A percentile compares a stretch with the other conserved stretches of the same genome.
These are phyloP conservation scores for Drosophila novamexicana DNA, from an alignment of 1,140 invertebrate genomes.

Conservation along the genomic window DNA sequence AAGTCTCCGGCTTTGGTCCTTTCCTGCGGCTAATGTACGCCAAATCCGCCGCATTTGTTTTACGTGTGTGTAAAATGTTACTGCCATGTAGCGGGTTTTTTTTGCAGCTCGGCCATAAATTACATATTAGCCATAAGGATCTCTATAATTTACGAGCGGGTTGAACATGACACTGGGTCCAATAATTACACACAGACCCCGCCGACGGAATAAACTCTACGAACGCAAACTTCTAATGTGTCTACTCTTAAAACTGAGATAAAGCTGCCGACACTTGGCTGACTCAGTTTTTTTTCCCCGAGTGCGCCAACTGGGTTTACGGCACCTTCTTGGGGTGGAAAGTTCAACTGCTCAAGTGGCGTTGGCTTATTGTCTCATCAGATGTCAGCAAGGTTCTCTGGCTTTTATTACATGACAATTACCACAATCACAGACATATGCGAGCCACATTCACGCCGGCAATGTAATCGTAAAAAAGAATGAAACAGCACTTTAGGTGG, in stretches of 20 bases:
- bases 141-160: conserved; percentile 80
- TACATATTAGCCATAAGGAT: conserved; percentile 81
- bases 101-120: conserved; percentile 66
- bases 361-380: conserved; percentile 36
- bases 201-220: no score
- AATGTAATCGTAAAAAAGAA: conserved; percentile 63
- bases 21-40: conserved; percentile 63
- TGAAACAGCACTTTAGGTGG: conserved; percentile 63
- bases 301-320: neutral
- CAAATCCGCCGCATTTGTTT: conserved; percentile 76
- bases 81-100: conserved; percentile 37
- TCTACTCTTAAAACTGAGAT: conserved; percentile 1
- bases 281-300: conserved; percentile 52
- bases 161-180: conserved; percentile 46
- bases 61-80: conserved; percentile 51
- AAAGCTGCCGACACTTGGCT: conserved; percentile 31
- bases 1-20: conserved; percentile 42
- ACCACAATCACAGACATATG: conserved; percentile 72
- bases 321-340: conserved; percentile 44
- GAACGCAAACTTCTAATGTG: neutral
- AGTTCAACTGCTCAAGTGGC: conserved; percentile 47
- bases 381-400: conserved; percentile 11
- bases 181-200: conserved; percentile 53
- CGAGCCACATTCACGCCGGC: conserved; percentile 48
- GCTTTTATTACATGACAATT: conserved; percentile 80